Conservation (phyloP, 2,113 vertebrate genomes). For the Vanacampus margaritifer region DNA sequence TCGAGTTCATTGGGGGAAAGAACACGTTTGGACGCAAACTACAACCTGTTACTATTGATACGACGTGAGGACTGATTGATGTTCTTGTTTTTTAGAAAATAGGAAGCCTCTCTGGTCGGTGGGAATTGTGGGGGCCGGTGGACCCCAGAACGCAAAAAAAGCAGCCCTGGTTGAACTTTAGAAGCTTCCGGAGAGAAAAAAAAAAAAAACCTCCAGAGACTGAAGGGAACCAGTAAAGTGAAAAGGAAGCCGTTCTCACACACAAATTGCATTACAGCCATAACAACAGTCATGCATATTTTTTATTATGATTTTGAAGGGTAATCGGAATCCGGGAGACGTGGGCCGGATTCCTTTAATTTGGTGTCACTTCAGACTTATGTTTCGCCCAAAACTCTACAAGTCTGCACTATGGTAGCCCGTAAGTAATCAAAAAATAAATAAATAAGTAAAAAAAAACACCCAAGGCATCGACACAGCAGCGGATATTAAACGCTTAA, state of each 20-base stretch:
- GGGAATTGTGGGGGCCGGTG: constrained; percentile 8
- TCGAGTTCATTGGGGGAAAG: constrained; percentile 1
- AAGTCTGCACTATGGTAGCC: too few relatives aligned
- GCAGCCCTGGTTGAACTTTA: neutral
- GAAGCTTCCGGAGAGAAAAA: neutral
- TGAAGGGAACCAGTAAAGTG: neutral
- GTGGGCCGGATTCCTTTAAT: too few relatives aligned
- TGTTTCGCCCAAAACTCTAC: too few relatives aligned
- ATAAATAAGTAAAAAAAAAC: too few relatives aligned
- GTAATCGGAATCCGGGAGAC: too few relatives aligned
- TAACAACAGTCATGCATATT: neutral
- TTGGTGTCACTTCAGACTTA: too few relatives aligned
- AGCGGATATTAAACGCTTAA: too few relatives aligned
- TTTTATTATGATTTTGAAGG: too few relatives aligned
- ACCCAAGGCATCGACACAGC: too few relatives aligned
- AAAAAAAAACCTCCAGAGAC: neutral
- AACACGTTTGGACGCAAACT: neutral
- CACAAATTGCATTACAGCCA: neutral
- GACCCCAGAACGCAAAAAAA: neutral
- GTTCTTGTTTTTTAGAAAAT: neutral
- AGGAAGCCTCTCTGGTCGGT: neutral
- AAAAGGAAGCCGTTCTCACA: neutral
- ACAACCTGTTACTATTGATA: neutral
- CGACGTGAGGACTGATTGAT: neutral
- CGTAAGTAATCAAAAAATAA: too few relatives aligned